These are phyloP conservation scores for Hexactinellida sp. DNA, from an alignment of 37 sponge, comb jelly and placozoan species.

Conservation along the genomic window DNA sequence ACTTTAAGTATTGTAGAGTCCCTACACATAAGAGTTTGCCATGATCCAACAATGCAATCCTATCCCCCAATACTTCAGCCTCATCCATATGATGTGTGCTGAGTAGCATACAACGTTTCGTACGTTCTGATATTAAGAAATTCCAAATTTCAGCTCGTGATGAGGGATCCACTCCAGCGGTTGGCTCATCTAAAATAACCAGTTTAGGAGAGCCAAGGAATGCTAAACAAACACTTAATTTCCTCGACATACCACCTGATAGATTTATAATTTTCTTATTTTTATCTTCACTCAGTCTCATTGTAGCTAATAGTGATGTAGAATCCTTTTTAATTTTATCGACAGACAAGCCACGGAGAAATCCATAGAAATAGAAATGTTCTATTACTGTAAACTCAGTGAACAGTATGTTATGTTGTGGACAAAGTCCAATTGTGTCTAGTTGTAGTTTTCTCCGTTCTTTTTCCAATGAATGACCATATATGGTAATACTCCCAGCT, in stretches of 20 bases:
- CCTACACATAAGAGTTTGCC: neutral
- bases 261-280: constrained; percentile 30
- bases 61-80: constrained; percentile 48
- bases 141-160: constrained; percentile 90
- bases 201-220: constrained; percentile 58
- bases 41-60: neutral
- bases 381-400: neutral
- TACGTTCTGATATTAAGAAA: constrained; percentile 24
- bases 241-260: constrained; percentile 78
- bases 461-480: neutral
- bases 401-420: constrained; percentile 92
- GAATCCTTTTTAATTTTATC: neutral
- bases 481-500: neutral
- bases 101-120: constrained; percentile 50
- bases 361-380: neutral
- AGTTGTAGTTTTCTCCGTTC: neutral
- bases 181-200: constrained; percentile 91
- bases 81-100: constrained; percentile 99
- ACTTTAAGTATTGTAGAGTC: neutral
- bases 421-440: constrained; percentile 55
- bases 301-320: neutral
- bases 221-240: constrained; percentile 72
- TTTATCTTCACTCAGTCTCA: constrained; percentile 23
- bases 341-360: neutral
- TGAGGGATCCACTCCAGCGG: constrained; percentile 89